Conservation (phyloP, 2,113 vertebrate genomes). For the Vicugna pacos region DNA sequence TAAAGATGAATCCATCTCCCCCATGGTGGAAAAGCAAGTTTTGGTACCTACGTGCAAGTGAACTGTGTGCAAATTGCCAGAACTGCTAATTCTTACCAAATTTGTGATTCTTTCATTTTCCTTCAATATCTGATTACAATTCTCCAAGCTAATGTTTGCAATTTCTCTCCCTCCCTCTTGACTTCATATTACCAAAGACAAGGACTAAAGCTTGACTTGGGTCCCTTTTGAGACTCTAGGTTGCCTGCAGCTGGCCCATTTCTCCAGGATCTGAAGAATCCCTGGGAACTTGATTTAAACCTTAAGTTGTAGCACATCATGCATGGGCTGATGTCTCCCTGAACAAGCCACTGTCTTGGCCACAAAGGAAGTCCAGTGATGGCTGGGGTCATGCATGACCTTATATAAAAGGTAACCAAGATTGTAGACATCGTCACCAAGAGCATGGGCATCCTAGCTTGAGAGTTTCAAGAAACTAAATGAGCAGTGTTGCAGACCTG, state of each 20-base stretch:
- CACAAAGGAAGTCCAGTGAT: background rate
- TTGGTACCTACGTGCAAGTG: too few relatives aligned
- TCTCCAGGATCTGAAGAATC: background rate
- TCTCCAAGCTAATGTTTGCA: background rate
- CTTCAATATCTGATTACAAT: background rate
- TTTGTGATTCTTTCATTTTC: background rate
- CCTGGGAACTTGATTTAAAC: background rate
- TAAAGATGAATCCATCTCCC: background rate
- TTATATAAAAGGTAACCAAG: background rate
- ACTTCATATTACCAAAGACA: background rate
- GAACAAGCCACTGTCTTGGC: background rate
- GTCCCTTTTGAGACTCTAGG: background rate
- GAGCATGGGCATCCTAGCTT: background rate
- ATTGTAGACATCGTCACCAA: background rate
- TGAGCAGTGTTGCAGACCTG: background rate
- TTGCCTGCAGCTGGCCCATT: background rate
- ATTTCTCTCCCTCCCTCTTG: background rate
- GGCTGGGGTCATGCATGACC: background rate
- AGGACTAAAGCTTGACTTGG: background rate
- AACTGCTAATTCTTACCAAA: too few relatives aligned
- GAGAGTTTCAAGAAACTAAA: background rate
- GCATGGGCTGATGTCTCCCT: background rate
- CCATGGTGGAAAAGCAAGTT: background rate
- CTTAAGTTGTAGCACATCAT: background rate
- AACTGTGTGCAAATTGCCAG: background rate